Conservation (phyloP, 1,140 invertebrate species). For the Zeugodacus cucurbitae region DNA sequence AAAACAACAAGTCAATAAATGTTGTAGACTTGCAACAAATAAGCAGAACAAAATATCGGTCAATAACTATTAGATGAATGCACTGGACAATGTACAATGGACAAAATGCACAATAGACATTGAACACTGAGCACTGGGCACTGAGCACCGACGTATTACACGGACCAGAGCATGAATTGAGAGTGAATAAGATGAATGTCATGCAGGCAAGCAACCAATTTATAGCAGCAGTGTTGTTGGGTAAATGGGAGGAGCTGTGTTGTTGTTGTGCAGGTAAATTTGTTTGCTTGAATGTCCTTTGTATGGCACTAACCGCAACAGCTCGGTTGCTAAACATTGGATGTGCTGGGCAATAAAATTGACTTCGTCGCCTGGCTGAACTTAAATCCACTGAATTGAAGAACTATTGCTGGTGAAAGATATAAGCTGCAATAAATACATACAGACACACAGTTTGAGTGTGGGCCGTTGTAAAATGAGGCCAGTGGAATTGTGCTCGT, state of each 20-base stretch:
- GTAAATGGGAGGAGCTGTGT: neutral
- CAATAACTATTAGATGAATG: constrained; percentile 10
- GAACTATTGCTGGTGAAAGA: neutral
- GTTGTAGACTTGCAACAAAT: neutral
- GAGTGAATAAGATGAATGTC: neutral
- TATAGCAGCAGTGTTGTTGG: neutral
- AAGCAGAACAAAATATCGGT: constrained; percentile 13
- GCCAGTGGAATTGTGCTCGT: neutral
- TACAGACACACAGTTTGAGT: neutral
- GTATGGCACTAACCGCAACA: neutral
- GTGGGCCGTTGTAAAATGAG: neutral
- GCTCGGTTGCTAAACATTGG: neutral
- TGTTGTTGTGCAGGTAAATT: neutral
- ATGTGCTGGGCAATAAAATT: neutral
- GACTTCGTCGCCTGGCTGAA: constrained; percentile 1
- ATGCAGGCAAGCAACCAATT: neutral
- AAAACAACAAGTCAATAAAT: neutral
- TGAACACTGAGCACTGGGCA: neutral
- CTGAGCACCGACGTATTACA: neutral
- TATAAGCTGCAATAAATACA: neutral
- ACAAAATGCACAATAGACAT: neutral
- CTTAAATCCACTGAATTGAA: neutral
- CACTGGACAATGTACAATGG: neutral
- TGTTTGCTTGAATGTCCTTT: neutral
- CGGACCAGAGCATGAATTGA: neutral